These are phyloP conservation scores for Columba guinea DNA, from an alignment of 2,797 vertebrate species.

Conservation along the genomic window DNA sequence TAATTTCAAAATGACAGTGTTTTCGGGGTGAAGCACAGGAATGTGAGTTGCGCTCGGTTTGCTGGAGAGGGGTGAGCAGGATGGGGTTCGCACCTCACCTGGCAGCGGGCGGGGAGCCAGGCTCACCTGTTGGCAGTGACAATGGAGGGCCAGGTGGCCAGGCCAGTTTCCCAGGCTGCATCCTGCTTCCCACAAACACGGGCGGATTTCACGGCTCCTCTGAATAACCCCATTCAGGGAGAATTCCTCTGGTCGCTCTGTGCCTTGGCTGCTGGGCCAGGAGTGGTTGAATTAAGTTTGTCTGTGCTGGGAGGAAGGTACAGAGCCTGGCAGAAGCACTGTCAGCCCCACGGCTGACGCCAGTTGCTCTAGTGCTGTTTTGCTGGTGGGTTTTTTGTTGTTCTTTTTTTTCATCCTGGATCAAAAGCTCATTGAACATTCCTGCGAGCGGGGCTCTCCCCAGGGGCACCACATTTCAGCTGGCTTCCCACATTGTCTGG, in stretches of 20 bases:
- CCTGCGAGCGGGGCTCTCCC: not conserved
- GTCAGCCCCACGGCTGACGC: not conserved
- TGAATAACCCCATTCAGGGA: not conserved
- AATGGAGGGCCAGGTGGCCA: not conserved
- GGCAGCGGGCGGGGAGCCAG: not conserved
- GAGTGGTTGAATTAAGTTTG: not conserved
- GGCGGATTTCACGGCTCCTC: not conserved
- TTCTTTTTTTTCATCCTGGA: not conserved
- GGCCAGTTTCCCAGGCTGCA: not conserved
- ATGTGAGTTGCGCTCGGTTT: not conserved
- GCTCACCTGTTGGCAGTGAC: not conserved
- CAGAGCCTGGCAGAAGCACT: not conserved
- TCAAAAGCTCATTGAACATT: slow-evolving; percentile 1
- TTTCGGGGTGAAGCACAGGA: not conserved
- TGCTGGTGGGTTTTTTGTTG: not conserved
- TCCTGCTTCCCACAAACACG: not conserved
- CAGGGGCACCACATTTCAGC: not conserved
- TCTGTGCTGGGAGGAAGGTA: not conserved
- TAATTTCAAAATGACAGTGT: not conserved
- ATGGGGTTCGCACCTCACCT: not conserved
- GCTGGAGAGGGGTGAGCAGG: not conserved
- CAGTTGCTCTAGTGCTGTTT: not conserved
- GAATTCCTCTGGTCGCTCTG: not conserved
- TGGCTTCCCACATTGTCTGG: not conserved
- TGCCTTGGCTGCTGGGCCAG: accelerated